A percentile compares a stretch with the other conserved stretches of the same genome.
Conservation (phyloP, 2,888 invertebrate genomes). For the Polydrusus cervinus region DNA sequence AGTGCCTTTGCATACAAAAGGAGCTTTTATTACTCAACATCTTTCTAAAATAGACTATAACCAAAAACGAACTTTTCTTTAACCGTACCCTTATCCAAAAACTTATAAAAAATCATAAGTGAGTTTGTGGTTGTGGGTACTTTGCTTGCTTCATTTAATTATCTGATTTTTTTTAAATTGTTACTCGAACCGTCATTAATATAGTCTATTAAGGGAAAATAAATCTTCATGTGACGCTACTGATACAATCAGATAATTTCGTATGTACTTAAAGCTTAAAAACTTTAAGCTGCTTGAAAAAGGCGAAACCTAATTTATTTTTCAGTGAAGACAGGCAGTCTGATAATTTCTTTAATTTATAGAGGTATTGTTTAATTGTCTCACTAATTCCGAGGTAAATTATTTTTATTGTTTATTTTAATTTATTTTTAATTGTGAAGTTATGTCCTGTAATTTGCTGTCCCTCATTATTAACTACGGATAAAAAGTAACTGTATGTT, state of each 20-base stretch:
- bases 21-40: too few relatives aligned
- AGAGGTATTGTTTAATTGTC: conserved; percentile 53
- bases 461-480: too few relatives aligned
- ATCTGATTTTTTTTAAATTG: too few relatives aligned
- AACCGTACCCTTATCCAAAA: too few relatives aligned
- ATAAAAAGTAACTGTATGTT: too few relatives aligned
- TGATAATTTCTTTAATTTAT: conserved; percentile 55
- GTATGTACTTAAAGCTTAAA: conserved; percentile 31
- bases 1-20: too few relatives aligned
- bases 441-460: background rate
- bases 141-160: too few relatives aligned
- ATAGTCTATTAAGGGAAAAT: background rate
- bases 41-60: too few relatives aligned
- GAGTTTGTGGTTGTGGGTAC: too few relatives aligned
- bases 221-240: conserved; percentile 23
- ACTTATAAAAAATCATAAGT: too few relatives aligned
- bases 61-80: too few relatives aligned
- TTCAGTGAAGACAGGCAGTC: conserved; percentile 46
- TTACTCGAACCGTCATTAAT: too few relatives aligned
- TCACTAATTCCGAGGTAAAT: conserved; percentile 38
- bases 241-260: conserved; percentile 46
- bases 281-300: conserved; percentile 19
- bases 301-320: conserved; percentile 52
- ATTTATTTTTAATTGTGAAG: background rate
- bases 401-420: conserved; percentile 20